A percentile compares a stretch with the other conserved stretches of the same genome.
These are phyloP conservation scores for Ips typographus DNA, from an alignment of 1,140 invertebrate genomes.

Conservation along the genomic window DNA sequence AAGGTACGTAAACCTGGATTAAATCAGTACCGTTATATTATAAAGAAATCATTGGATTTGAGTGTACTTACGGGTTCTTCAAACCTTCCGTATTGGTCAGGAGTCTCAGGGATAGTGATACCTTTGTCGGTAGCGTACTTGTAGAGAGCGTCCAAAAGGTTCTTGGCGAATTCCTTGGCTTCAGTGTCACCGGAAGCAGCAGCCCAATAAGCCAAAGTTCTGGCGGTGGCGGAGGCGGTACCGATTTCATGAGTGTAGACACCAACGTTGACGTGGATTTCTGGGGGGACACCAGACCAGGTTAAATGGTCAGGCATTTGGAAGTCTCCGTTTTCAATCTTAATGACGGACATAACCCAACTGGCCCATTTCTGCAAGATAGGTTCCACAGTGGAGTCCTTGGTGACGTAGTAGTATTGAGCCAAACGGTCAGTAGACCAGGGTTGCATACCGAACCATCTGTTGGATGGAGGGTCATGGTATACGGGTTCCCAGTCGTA, in stretches of 20 bases:
- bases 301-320: constrained; percentile 29
- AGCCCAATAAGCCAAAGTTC: constrained; percentile 32
- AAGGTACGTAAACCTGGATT: constrained; percentile 30
- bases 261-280: constrained; percentile 28
- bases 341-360: constrained; percentile 27
- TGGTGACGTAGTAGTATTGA: constrained; percentile 38
- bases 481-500: constrained; percentile 38
- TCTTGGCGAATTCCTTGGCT: constrained; percentile 25
- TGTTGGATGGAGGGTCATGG: constrained; percentile 36
- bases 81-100: constrained; percentile 24
- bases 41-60: too few relatives aligned
- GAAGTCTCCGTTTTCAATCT: constrained; percentile 26
- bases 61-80: constrained; percentile 23
- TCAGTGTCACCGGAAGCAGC: constrained; percentile 23
- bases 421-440: constrained; percentile 38
- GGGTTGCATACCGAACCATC: constrained; percentile 38
- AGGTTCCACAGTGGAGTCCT: constrained; percentile 25
- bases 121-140: constrained; percentile 26
- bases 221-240: constrained; percentile 36
- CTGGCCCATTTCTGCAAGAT: constrained; percentile 35
- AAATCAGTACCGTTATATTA: not conserved
- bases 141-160: constrained; percentile 31
- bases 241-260: constrained; percentile 30
- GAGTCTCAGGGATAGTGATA: constrained; percentile 26
- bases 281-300: constrained; percentile 33